These are phyloP conservation scores for Melanostigma gelatinosum DNA, from an alignment of 2,113 vertebrate species.

Conservation along the genomic window DNA sequence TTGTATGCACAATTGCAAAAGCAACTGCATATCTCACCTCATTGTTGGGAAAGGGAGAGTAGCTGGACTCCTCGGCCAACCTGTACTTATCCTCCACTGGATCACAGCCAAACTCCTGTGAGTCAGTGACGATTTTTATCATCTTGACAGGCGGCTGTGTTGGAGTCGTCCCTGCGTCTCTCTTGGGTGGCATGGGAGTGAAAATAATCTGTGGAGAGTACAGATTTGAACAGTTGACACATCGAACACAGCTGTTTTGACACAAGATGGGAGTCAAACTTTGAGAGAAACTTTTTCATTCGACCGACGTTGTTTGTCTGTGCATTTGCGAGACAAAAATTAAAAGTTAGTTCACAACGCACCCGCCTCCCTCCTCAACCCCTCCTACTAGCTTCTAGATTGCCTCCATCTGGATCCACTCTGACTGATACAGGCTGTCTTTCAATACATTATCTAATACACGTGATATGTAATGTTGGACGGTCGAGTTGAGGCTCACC, in stretches of 20 bases:
- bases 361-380: conserved; percentile 40
- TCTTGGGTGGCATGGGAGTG: conserved; percentile 76
- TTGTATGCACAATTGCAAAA: neutral
- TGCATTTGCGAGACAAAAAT: neutral
- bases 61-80: conserved; percentile 60
- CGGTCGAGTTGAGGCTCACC: conserved; percentile 63
- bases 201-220: conserved; percentile 29
- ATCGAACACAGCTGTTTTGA: neutral
- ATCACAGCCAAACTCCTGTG: conserved; percentile 62
- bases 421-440: conserved; percentile 22
- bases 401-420: conserved; percentile 39
- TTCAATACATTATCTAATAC: neutral
- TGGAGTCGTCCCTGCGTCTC: conserved; percentile 48
- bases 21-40: conserved; percentile 47
- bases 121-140: conserved; percentile 67
- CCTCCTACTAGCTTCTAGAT: conserved; percentile 39
- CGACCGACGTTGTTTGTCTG: neutral
- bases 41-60: conserved; percentile 62
- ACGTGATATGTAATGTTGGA: neutral
- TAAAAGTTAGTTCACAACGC: conserved; percentile 47
- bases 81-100: conserved; percentile 66
- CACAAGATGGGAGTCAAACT: conserved; percentile 26
- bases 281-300: conserved; percentile 44
- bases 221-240: neutral
- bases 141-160: conserved; percentile 64